Conservation (phyloP, 2,113 vertebrate species). For the Rhinoderma darwinii region DNA sequence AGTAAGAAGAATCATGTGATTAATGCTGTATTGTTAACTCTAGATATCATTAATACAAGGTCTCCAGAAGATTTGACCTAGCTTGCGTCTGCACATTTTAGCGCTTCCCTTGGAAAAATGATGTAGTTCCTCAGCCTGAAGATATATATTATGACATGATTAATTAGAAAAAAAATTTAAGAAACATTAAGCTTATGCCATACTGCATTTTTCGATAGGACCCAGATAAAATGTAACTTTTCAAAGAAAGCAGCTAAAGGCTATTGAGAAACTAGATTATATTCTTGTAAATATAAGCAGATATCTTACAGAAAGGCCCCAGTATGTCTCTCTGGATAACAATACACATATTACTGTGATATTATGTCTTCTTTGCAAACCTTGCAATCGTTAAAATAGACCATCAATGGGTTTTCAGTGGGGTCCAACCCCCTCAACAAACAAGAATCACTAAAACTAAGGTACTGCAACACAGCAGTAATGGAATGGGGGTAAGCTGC, state of each 20-base stretch:
- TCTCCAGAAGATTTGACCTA: neutral
- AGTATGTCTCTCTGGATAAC: neutral
- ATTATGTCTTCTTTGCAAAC: too few relatives aligned
- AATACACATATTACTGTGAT: neutral
- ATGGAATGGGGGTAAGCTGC: too few relatives aligned
- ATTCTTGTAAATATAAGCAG: neutral
- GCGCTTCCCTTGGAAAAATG: neutral
- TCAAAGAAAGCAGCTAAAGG: neutral
- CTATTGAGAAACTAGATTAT: neutral
- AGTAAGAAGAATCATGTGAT: neutral
- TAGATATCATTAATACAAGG: neutral
- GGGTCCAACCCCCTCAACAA: too few relatives aligned
- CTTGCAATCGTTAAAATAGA: too few relatives aligned
- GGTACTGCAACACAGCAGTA: too few relatives aligned
- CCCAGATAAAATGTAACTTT: neutral
- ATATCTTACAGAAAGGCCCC: neutral
- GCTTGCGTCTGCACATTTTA: neutral
- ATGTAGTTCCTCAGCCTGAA: neutral
- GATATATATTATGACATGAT: neutral
- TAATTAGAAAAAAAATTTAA: neutral
- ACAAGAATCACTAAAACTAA: too few relatives aligned
- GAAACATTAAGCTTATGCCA: neutral
- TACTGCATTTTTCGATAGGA: neutral
- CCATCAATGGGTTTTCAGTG: too few relatives aligned
- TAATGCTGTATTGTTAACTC: neutral